Evolutionary conservation across 64 coral and sea anemone genomes (phyloP), one percentile per base, ranked within the genome.

Genomic region (Cladopsammia gracilis): DNA sequence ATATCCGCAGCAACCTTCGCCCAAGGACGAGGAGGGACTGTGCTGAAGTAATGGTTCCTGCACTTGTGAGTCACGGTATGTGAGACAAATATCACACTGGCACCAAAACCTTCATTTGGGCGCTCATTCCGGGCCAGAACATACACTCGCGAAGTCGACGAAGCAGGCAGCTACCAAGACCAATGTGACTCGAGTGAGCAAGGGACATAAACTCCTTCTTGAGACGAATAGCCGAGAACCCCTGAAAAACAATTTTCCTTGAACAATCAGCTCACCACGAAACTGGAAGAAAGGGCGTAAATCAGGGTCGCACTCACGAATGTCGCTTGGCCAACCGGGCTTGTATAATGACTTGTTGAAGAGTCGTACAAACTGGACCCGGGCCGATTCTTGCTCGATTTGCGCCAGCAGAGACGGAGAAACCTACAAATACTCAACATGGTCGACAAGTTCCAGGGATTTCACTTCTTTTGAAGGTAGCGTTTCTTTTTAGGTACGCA

Each of bases 41-140:
- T 89, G 86, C 7, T 58, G 71, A 42, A 75, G 72, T 10, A 88
- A 45, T 7, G 48, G 54, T 47, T 76, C 71, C 25, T 2, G 24
- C 13, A 75, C 53, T 76, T 88, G 71, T 52, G 70, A 75, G 11
- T 57, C 70, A 0, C 12, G 25, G 50, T 62, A 20, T 9, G 42
- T 75, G 24, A 88, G 71, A 34, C 86, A 88, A 34, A 76, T 26
- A 47, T 57, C 57, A 45, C 86, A 88, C 5, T 88, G 56, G 24
- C 25, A 76, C 61, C 26, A 75, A 48, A 12, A 77, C 73, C 10
- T 18, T 66, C 25, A 78, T 78, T 64, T 60, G 26, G n/a, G 72
- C 34, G 24, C 70, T 89, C 87, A 89, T 89, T n/a, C 34, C 58
- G 25, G 58, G 73, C 73, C 87, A 89, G n/a, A n/a, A n/a, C 70